Evolutionary conservation across 2,797 vertebrate species (phyloP), one percentile per base, ranked within the genome.

Genomic region (Premnoplex brunnescens): DNA sequence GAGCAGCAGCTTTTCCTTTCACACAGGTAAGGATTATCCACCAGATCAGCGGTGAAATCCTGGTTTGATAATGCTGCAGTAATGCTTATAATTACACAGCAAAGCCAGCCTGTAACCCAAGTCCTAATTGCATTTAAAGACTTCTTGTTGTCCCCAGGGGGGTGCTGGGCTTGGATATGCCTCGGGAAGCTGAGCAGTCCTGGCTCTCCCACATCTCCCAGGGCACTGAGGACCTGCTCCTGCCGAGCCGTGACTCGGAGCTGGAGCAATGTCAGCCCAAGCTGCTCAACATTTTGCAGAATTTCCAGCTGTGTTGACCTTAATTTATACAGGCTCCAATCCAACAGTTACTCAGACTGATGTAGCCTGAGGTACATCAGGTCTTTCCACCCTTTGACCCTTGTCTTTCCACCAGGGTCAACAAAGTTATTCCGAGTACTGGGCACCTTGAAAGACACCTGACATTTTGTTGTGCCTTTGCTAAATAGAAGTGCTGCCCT

Each of bases 61-160:
- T 18, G 12, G n/a, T 46, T 44, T 56, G 87, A 84, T 89, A 91
- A 91, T 59, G 62, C 91, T 54, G 67, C 71, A 67, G 51, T 91
- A 95, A 92, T 76, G 85, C 62, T 67, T 73, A 48, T 71, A 85
- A 96, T 94, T 88, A 86, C 79, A 76, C 66, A 23, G 82, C 68
- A 83, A 85, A 96, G 28, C 72, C 82, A 80, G 52, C 60, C 46
- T 28, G 54, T 86, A 93, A 93, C 36, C 39, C 64, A 75, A 90
- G 76, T 39, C 83, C 68, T 77, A 49, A 79, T 9, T 77, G 93
- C 59, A 39, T 36, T 78, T 56, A 63, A 85, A 52, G 66, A 56
- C 76, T 34, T 89, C 46, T 59, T 28, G 5, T 24, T 59, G 64
- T 48, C 72, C 43, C 55, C 32, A 4, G 51, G 34, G 32, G 81